phyloP scores from a whole-genome alignment of 2,797 vertebrate species.

The Brotula barbata region DNA sequence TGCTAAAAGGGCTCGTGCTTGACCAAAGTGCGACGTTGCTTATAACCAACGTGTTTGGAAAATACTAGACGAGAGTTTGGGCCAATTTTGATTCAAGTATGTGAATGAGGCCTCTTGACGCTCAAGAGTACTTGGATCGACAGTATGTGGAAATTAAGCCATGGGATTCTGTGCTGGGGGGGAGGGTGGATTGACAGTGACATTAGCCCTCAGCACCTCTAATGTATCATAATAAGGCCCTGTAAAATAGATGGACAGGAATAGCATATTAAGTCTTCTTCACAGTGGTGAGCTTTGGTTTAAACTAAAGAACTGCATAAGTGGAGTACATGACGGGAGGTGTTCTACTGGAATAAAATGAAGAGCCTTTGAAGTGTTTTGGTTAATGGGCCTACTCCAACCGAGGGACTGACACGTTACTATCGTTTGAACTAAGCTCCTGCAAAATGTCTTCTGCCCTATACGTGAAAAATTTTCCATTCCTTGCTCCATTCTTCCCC shows the following conservation, averaged over 20 bases:
- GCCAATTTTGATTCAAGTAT: conserved; percentile 68
- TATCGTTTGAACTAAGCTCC: conserved; percentile 58
- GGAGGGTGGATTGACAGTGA: conserved; percentile 61
- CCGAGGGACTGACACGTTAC: conserved; percentile 56
- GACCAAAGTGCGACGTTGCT: conserved; percentile 51
- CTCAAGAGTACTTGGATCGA: conserved; percentile 69
- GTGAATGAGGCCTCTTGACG: conserved; percentile 69
- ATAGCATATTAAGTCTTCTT: conserved; percentile 72
- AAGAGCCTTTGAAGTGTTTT: conserved; percentile 72
- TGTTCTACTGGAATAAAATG: conserved; percentile 63
- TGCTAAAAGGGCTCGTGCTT: conserved; percentile 34
- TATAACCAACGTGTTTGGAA: conserved; percentile 59
- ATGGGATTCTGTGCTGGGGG: conserved; percentile 60
- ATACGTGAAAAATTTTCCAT: conserved; percentile 46
- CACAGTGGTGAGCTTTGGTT: conserved; percentile 59
- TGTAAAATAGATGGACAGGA: conserved; percentile 62
- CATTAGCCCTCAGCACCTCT: conserved; percentile 65
- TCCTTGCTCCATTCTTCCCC: conserved; percentile 21
- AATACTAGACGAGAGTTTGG: conserved; percentile 60
- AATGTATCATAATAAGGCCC: conserved; percentile 47
- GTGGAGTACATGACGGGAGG: conserved; percentile 47
- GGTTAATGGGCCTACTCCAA: conserved; percentile 69
- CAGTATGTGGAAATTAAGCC: conserved; percentile 67
- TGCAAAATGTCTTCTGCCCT: conserved; percentile 42
- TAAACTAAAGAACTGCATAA: conserved; percentile 53